Conservation (phyloP, 1,140 invertebrate genomes). For the Solenopsis fugax region DNA sequence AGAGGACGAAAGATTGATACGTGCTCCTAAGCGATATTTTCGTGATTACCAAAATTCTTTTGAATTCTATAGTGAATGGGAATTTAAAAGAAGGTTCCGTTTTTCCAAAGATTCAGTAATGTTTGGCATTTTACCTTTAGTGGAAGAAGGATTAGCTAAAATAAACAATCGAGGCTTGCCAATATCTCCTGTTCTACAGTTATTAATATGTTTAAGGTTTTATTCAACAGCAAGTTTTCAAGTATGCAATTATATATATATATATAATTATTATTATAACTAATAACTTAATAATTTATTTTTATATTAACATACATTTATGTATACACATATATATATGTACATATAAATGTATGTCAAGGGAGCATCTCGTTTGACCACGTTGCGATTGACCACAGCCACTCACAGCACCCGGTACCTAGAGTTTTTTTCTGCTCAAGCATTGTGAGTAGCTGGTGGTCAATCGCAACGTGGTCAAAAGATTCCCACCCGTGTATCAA, state of each 20-base stretch:
- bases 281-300: too few species aligned
- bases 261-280: too few species aligned
- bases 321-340: too few species aligned
- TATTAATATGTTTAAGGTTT: neutral
- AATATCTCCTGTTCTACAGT: neutral
- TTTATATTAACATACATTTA: too few species aligned
- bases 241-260: neutral
- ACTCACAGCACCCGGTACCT: too few species aligned
- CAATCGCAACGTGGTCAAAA: too few species aligned
- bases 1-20: neutral
- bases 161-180: constrained; percentile 17
- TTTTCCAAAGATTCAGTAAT: neutral
- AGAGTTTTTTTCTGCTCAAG: too few species aligned
- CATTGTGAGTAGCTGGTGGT: too few species aligned
- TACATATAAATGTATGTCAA: too few species aligned
- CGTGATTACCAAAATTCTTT: neutral
- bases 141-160: constrained; percentile 18
- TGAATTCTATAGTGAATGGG: neutral
- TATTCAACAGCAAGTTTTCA: constrained; percentile 30
- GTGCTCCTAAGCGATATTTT: constrained; percentile 8
- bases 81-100: constrained; percentile 28
- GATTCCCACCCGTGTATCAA: too few species aligned
- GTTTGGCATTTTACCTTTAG: constrained; percentile 5
- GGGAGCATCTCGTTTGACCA: too few species aligned
- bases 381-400: too few species aligned